Base-by-base conservation (phyloP, 2,888 invertebrate genomes). In the Polydrusus cervinus region DNA sequence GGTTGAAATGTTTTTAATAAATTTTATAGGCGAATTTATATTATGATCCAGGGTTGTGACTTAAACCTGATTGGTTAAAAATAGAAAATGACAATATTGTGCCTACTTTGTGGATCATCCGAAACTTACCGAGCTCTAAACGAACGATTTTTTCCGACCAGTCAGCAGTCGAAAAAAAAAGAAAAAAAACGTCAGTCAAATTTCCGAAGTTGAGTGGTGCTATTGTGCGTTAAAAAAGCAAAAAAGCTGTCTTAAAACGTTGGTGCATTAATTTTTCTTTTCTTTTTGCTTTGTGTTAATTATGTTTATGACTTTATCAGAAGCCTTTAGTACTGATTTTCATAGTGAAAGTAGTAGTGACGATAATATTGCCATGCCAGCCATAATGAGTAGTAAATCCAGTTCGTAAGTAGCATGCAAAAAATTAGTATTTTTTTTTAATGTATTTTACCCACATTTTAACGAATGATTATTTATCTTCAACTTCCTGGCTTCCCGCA, bases 241-340 rank as follows among this genome's bases (percentile, higher is more conserved):
- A 51, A 57, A n/a, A 60, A 16, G 38, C 18, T 16, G 34, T 14
- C 10, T 11, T 14, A 60, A 60, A 65, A 65, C 13, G 30, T n/a
- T 64, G n/a, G 49, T 65, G 65, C 34, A 53, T 67, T 67, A 53
- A 9, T 67, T 53, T 69, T 43, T 62, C 61, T 47, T 69, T 61
- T 75, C 53, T 49, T 61, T 75, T 72, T 53, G 20, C 45, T 74
- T 83, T 83, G 82, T 72, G 83, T 86, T 84, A 86, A 87, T 86
- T 87, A 87, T 87, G 87, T 86, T 87, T 85, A 84, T 87, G 84
- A 87, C 86, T 87, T 85, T 85, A 83, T 83, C 84, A 80, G 85
- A 86, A 84, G 84, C 43, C 9, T 86, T 82, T 82, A 84, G 83
- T 85, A 82, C 82, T 76, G 86, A 86, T 81, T 81, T 80, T 74